Evolutionary conservation across 1,140 invertebrate species (phyloP).

Genomic region (Panonychus citri): DNA sequence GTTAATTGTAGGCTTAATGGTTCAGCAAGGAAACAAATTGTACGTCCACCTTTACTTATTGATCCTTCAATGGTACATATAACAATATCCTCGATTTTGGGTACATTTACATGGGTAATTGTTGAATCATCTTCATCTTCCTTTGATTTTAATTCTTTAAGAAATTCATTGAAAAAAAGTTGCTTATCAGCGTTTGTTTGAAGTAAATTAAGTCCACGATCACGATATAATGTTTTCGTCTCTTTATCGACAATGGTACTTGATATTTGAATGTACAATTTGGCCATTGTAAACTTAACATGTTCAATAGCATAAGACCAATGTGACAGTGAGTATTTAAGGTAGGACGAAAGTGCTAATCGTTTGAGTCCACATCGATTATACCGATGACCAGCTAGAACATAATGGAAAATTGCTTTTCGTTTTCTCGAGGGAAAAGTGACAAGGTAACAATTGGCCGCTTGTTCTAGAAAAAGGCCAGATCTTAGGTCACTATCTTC

Average conservation of each 20-base stretch:
- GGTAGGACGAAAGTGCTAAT: conserved; percentile 68
- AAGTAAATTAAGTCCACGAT: neutral
- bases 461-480: conserved; percentile 82
- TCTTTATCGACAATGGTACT: neutral
- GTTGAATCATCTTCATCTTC: neutral
- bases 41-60: neutral
- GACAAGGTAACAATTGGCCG: conserved; percentile 67
- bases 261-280: conserved; percentile 3
- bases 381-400: conserved; percentile 72
- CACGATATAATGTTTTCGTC: neutral
- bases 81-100: neutral
- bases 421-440: conserved; percentile 48
- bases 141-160: conserved; percentile 7
- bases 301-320: conserved; percentile 9
- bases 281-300: conserved; percentile 6
- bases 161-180: conserved; percentile 7
- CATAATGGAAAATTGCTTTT: conserved; percentile 92
- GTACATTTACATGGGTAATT: neutral
- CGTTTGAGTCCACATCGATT: conserved; percentile 67
- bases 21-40: conserved; percentile 8
- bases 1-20: neutral
- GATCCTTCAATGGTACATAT: neutral
- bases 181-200: conserved; percentile 2
- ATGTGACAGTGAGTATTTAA: neutral
- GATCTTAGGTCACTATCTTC: conserved; percentile 60